Percentiles rank a stretch among this genome's conserved stretches.
These are phyloP conservation scores for Caenorhabditis becei DNA, from an alignment of 2,888 invertebrate genomes.

Conservation along the genomic window DNA sequence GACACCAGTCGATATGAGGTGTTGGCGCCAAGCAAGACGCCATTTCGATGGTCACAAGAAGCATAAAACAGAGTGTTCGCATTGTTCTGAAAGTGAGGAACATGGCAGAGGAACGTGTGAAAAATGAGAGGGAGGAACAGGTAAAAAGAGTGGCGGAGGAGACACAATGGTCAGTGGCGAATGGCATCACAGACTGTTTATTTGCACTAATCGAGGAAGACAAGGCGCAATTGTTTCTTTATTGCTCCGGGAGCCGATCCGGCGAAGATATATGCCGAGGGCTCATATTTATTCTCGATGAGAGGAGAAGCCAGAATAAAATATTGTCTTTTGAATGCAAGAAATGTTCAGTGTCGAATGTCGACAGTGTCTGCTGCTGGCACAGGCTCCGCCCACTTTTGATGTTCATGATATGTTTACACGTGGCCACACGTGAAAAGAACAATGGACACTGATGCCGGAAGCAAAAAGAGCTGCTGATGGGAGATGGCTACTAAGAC, in stretches of 20 bases:
- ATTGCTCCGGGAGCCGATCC: neutral
- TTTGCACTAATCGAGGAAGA: constrained; percentile 52
- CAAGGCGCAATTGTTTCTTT: constrained; percentile 42
- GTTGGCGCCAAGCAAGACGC: constrained; percentile 24
- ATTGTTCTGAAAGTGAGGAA: constrained; percentile 13
- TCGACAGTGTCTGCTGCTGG: constrained; percentile 8
- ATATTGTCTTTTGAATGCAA: neutral
- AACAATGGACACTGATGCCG: constrained; percentile 25
- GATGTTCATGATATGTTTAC: constrained; percentile 43
- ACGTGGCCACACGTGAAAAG: constrained; percentile 23
- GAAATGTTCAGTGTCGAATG: constrained; percentile 10
- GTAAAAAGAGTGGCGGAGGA: neutral
- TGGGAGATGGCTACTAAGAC: constrained; percentile 12
- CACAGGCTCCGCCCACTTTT: constrained; percentile 1
- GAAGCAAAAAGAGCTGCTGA: constrained; percentile 15
- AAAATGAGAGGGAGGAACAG: neutral
- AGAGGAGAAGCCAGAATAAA: neutral
- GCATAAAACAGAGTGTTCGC: constrained; percentile 12
- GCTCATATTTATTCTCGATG: constrained; percentile 18
- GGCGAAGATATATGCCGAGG: constrained; percentile 11
- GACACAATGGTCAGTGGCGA: neutral
- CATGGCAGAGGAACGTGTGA: neutral
- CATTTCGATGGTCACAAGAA: constrained; percentile 13
- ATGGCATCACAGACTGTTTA: constrained; percentile 27
- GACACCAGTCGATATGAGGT: constrained; percentile 66